A percentile compares a stretch with the other conserved stretches of the same genome.
Conservation (phyloP, 2,113 vertebrate species). For the Picathartes gymnocephalus region DNA sequence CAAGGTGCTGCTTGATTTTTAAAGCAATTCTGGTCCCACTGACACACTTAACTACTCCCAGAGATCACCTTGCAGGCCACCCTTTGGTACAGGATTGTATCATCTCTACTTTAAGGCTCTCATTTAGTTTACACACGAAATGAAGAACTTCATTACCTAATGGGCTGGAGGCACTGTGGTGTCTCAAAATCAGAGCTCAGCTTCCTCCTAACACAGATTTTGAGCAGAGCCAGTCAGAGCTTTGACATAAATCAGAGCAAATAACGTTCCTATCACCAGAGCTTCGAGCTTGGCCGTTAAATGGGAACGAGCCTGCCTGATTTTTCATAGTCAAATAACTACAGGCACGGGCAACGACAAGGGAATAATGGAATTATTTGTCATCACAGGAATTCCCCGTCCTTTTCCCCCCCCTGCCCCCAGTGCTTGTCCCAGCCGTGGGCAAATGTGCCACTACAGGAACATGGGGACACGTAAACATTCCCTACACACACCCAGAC, state of each 20-base stretch:
- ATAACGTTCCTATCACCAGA: background rate
- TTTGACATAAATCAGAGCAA: background rate
- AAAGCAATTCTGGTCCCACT: background rate
- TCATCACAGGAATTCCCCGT: background rate
- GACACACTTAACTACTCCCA: background rate
- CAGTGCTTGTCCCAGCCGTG: background rate
- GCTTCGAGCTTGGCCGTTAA: background rate
- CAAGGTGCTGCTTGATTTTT: background rate
- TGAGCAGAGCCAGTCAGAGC: background rate
- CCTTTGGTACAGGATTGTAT: background rate
- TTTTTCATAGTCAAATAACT: background rate
- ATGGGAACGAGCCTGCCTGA: background rate
- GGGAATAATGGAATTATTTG: background rate
- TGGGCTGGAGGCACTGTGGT: background rate
- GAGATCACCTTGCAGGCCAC: background rate
- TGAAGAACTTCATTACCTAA: background rate
- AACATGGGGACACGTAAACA: accelerated
- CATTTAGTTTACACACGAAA: background rate
- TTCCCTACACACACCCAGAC: background rate
- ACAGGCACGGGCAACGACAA: background rate
- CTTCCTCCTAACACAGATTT: background rate
- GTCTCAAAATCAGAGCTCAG: background rate
- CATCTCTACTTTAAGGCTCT: background rate
- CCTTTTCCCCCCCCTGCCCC: no score
- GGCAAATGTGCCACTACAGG: accelerated